Base-by-base conservation (phyloP, 2,113 vertebrate genomes). In the Hippocampus abdominalis region DNA sequence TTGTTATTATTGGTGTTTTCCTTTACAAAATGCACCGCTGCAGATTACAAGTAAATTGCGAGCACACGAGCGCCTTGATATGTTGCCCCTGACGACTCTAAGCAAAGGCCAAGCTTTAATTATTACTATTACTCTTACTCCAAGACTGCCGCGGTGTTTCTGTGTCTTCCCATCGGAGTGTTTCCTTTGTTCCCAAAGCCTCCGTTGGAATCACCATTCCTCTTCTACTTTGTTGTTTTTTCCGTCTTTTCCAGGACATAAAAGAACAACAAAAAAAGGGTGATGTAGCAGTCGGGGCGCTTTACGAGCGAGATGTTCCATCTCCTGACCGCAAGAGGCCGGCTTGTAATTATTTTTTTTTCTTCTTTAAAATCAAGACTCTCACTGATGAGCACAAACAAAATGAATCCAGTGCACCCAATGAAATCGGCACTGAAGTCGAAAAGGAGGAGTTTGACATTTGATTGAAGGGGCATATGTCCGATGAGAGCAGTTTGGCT, bases 251-350 rank as follows among this genome's bases (percentile, higher is more conserved):
- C 15, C 27, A 16, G 12, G 83, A 75, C 82, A 88, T 83, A 86
- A 87, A 89, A 88, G 83, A 87, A 78, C 84, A 85, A 83, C 84
- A 81, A 72, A 82, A 83, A 87, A 87, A 76, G 84, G 85, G 80
- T 81, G 75, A 57, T 23, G 13, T 20, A 18, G 48, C 48, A n/a
- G n/a, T 73, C 77, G 59, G 59, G 2, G 72, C 44, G 29, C 77
- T 88, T 82, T 85, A 86, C 77, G 70, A 78, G 82, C 18, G 29
- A 69, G 69, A 70, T 80, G 86, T 78, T 42, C n/a, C 4, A 1
- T 21, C 39, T 64, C 18, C 10, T 10, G 39, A 64, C 21, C 39
- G 18, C 21, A 40, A 42, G 62, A 23, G 39, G 21, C 57, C 29
- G 7, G 29, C 57, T 60, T 60, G 32, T 4, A 36, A 36, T 42